Evolutionary conservation across 2,888 invertebrate species (phyloP).

Genomic region (Chloroclysta siterata): DNA sequence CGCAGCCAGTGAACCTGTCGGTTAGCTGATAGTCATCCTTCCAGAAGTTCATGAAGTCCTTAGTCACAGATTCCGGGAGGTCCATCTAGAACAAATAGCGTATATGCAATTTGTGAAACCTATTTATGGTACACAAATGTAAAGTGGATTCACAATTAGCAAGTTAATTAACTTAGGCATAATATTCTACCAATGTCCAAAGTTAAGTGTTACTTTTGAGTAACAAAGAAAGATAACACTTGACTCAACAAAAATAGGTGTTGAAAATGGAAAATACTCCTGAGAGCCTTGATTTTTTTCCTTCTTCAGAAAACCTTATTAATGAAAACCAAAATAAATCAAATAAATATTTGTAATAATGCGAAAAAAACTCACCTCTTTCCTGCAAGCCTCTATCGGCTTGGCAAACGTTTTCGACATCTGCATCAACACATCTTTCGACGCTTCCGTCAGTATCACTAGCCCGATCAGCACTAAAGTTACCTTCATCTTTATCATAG

Average conservation of each 20-base stretch:
- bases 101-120: too few relatives aligned
- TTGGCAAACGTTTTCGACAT: slow-evolving; percentile 42
- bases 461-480: slow-evolving; percentile 25
- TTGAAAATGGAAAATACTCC: too few relatives aligned
- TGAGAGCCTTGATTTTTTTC: too few relatives aligned
- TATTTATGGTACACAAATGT: too few relatives aligned
- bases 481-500: slow-evolving; percentile 24
- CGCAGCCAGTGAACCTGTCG: slow-evolving; percentile 52
- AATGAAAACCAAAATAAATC: not conserved
- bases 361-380: slow-evolving; percentile 32
- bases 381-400: slow-evolving; percentile 41
- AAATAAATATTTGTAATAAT: not conserved
- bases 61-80: slow-evolving; percentile 42
- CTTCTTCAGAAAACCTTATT: too few relatives aligned
- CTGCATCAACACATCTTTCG: slow-evolving; percentile 43
- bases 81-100: slow-evolving; percentile 28
- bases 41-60: slow-evolving; percentile 51
- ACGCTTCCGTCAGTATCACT: slow-evolving; percentile 28
- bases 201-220: too few relatives aligned
- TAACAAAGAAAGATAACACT: too few relatives aligned
- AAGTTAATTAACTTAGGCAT: too few relatives aligned
- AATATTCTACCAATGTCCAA: too few relatives aligned
- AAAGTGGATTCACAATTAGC: too few relatives aligned
- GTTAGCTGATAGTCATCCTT: slow-evolving; percentile 43
- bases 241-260: too few relatives aligned